Evolutionary conservation across 2,797 vertebrate genomes (phyloP), one percentile per base, ranked within the genome.

Genomic region (Phataginus tricuspis): DNA sequence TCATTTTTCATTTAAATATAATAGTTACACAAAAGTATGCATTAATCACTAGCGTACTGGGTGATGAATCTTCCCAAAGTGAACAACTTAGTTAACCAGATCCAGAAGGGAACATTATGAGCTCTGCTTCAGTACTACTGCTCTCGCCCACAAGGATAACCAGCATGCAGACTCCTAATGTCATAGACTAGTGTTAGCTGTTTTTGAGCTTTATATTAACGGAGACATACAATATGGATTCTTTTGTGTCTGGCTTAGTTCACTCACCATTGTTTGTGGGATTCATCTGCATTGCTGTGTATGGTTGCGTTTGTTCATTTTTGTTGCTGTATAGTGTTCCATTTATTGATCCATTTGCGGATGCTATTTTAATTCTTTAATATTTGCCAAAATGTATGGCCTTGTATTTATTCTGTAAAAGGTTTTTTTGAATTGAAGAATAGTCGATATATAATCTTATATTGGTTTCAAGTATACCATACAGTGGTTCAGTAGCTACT

Each of bases 301-400:
- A 15, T 86, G 37, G 29, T 79, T 75, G 45, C 59, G 19, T 42
- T 55, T 90, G n/a, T 68, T 88, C 27, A 7, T 71, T 94, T 96
- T 89, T 66, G 31, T 88, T 94, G 31, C 64, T 90, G n/a, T 80
- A 27, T 66, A 3, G 8, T 86, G 10, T 84, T 87, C 29, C 15
- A 78, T 69, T 77, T 94, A 92, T 91, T 85, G 72, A 78, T 87
- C 53, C 7, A 55, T 69, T 78, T 93, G 39, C 21, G 63, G 68
- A 53, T 86, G 71, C 49, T 89, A 34, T 88, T 72, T 63, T 80
- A 96, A 92, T 96, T 85, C 59, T 51, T 93, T 61, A 74, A 45
- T 91, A 84, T 74, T 90, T 94, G 77, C 68, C 68, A 82, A 87
- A 92, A 61, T 16, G 23, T 27, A 53, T 31, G 55, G 29, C 42